Percentiles rank a stretch among this genome's conserved stretches.
Evolutionary conservation across 64 coral and sea anemone species (phyloP).

Genomic region (Dendrophyllia cribrosa): DNA sequence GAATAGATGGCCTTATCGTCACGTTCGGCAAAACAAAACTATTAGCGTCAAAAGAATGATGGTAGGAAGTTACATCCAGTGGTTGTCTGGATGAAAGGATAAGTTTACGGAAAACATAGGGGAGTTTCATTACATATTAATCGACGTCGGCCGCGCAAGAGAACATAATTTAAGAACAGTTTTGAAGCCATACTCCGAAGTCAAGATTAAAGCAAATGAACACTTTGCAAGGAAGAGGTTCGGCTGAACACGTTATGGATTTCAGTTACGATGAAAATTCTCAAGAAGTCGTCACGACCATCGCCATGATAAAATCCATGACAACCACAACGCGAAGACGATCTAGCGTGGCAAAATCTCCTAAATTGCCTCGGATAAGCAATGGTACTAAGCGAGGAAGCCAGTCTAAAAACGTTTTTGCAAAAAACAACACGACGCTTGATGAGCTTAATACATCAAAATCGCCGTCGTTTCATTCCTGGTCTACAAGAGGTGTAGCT

Average conservation of each 20-base stretch:
- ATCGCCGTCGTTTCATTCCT: background rate
- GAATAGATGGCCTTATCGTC: background rate
- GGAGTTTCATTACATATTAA: background rate
- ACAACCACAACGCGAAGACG: constrained; percentile 14
- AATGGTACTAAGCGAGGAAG: constrained; percentile 1
- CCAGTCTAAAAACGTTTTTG: background rate
- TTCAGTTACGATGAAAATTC: constrained; percentile 27
- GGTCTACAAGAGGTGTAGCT: constrained; percentile 5
- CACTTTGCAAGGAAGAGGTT: background rate
- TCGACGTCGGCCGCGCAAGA: background rate
- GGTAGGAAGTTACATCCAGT: background rate
- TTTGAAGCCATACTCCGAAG: background rate
- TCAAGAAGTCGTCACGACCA: constrained; percentile 13
- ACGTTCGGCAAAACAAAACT: background rate
- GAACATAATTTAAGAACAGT: background rate
- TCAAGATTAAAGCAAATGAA: background rate
- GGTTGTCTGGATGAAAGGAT: background rate
- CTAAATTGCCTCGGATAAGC: background rate
- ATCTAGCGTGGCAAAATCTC: background rate
- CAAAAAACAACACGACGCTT: background rate
- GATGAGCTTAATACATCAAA: background rate
- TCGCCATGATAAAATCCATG: constrained; percentile 47
- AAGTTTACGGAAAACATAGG: background rate
- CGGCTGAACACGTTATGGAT: background rate
- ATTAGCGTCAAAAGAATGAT: background rate